phyloP scores from a whole-genome alignment of 64 coral and sea anemone genomes.

The Actinia equina region DNA sequence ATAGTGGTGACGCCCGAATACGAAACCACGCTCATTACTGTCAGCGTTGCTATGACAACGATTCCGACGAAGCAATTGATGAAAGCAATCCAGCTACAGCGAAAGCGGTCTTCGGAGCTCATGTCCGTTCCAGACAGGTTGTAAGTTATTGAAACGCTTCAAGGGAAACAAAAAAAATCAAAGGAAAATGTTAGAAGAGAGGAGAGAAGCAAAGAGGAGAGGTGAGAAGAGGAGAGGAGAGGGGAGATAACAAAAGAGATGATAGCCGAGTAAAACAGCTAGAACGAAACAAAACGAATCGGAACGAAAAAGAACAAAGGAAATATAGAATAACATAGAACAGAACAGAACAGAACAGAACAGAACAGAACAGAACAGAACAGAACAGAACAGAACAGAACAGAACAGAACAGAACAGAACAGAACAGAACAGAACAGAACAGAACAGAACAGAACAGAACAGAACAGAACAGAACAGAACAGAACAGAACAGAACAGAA shows the following conservation, averaged over 20 bases:
- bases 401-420: not conserved
- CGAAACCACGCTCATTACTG: conserved; percentile 50
- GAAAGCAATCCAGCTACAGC: conserved; percentile 76
- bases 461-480: not conserved
- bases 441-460: not conserved
- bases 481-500: too few relatives aligned
- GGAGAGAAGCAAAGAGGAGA: not conserved
- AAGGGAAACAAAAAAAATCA: not conserved
- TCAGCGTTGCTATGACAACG: conserved; percentile 50
- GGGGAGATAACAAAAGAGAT: too few relatives aligned
- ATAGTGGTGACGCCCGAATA: conserved; percentile 46
- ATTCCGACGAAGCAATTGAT: conserved; percentile 77
- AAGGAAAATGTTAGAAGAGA: not conserved
- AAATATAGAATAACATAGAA: too few relatives aligned
- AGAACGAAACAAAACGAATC: too few relatives aligned
- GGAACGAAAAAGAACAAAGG: too few relatives aligned
- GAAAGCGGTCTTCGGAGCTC: not conserved
- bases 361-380: not conserved
- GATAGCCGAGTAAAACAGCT: too few relatives aligned
- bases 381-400: not conserved
- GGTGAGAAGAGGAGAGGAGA: not conserved
- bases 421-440: not conserved
- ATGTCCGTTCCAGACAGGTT: conserved; percentile 33
- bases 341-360: not conserved
- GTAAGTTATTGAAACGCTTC: conserved; percentile 40